Evolutionary conservation across 2,113 vertebrate genomes (phyloP).

Genomic region (Mesitornis unicolor): DNA sequence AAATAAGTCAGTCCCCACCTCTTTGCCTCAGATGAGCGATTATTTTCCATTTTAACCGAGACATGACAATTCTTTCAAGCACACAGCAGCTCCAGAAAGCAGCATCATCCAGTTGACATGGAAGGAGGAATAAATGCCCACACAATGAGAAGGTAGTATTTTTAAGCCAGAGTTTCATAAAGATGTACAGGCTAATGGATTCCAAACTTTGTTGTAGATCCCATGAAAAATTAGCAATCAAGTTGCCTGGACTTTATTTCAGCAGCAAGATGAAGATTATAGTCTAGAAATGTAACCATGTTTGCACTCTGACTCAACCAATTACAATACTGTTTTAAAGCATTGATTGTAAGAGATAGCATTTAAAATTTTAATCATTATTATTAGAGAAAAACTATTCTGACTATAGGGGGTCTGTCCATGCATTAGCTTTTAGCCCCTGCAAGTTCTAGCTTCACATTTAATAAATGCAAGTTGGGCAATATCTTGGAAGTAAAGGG

Average conservation of each 20-base stretch:
- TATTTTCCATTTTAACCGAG: not conserved
- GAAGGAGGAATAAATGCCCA: not conserved
- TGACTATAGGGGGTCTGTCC: not conserved
- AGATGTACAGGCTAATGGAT: not conserved
- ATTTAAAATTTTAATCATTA: not conserved
- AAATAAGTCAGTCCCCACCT: not conserved
- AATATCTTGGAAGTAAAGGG: not conserved
- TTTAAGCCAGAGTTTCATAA: not conserved
- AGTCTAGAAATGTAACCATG: not conserved
- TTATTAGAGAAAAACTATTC: not conserved
- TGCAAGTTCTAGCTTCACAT: not conserved
- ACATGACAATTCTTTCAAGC: not conserved
- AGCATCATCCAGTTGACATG: not conserved
- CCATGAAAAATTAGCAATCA: not conserved
- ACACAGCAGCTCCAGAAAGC: not conserved
- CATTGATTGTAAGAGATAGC: not conserved
- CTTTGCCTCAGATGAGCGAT: not conserved
- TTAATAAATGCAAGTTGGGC: not conserved
- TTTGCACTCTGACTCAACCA: not conserved
- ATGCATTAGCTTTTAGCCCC: not conserved
- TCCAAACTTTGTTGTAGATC: not conserved
- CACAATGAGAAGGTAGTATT: not conserved
- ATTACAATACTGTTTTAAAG: not conserved
- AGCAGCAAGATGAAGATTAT: not conserved
- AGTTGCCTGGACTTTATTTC: not conserved